Percentiles rank a stretch among this genome's conserved stretches.
These are phyloP conservation scores for Tuberolachnus salignus DNA, from an alignment of 2,888 invertebrate species.

Conservation along the genomic window DNA sequence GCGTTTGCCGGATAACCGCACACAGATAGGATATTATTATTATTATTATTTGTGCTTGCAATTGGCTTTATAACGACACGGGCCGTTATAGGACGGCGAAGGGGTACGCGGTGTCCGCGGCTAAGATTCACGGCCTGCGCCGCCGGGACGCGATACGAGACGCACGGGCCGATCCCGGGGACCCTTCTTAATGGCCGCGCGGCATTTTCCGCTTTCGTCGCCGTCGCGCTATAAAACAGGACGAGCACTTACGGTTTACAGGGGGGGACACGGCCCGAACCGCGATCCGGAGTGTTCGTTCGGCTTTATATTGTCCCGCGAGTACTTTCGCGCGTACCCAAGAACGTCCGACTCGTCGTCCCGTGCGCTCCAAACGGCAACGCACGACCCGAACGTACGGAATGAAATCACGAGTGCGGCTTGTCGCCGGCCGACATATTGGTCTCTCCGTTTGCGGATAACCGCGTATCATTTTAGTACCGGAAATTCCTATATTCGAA, in stretches of 20 bases:
- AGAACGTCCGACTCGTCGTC: too few species aligned
- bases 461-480: too few species aligned
- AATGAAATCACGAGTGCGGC: too few species aligned
- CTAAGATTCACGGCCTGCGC: constrained; percentile 38
- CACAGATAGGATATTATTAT: neutral
- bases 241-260: neutral
- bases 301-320: neutral
- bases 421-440: too few species aligned
- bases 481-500: too few species aligned
- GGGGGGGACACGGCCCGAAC: neutral
- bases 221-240: constrained; percentile 4
- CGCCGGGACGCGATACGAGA: constrained; percentile 20
- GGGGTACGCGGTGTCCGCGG: constrained; percentile 18
- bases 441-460: too few species aligned
- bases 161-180: constrained; percentile 37
- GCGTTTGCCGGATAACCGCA: neutral
- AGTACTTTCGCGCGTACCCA: too few species aligned
- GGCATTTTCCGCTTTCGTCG: constrained; percentile 46
- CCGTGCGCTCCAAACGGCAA: too few species aligned
- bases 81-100: constrained; percentile 25
- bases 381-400: too few species aligned
- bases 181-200: constrained; percentile 47
- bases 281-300: constrained; percentile 23
- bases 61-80: constrained; percentile 8
- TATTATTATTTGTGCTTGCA: neutral